These are phyloP conservation scores for Ochropleura plecta DNA, from an alignment of 2,888 invertebrate genomes.

Conservation along the genomic window DNA sequence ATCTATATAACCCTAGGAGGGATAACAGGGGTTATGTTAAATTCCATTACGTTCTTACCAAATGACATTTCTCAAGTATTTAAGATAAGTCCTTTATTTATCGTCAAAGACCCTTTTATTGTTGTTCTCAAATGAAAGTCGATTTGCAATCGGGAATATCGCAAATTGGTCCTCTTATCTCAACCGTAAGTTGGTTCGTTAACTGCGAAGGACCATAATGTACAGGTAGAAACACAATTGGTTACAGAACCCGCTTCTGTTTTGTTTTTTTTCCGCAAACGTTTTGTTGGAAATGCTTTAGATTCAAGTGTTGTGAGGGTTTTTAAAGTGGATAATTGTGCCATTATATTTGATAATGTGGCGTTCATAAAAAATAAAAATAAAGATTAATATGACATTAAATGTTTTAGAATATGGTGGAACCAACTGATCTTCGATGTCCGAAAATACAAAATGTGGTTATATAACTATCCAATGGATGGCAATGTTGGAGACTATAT, in stretches of 20 bases:
- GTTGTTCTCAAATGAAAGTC: slow-evolving; percentile 45
- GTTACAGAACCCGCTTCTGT: neutral
- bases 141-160: slow-evolving; percentile 43
- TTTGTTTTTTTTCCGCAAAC: slow-evolving; percentile 8
- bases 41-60: neutral
- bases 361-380: neutral
- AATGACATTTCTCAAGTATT: slow-evolving; percentile 21
- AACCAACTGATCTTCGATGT: neutral
- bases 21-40: neutral
- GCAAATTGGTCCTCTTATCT: slow-evolving; percentile 58
- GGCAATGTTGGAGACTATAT: neutral
- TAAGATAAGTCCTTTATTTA: slow-evolving; percentile 52
- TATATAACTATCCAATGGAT: neutral
- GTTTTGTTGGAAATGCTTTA: slow-evolving; percentile 7
- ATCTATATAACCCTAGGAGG: too few species aligned
- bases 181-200: slow-evolving; percentile 42
- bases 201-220: slow-evolving; percentile 28
- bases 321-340: slow-evolving; percentile 5
- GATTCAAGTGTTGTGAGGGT: neutral
- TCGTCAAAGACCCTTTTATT: slow-evolving; percentile 48
- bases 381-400: neutral
- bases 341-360: neutral
- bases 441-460: neutral
- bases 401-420: neutral
- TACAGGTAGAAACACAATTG: slow-evolving; percentile 45